Evolutionary conservation across 2,888 invertebrate genomes (phyloP), one percentile per base, ranked within the genome.

Genomic region (Agyllia agylla): DNA sequence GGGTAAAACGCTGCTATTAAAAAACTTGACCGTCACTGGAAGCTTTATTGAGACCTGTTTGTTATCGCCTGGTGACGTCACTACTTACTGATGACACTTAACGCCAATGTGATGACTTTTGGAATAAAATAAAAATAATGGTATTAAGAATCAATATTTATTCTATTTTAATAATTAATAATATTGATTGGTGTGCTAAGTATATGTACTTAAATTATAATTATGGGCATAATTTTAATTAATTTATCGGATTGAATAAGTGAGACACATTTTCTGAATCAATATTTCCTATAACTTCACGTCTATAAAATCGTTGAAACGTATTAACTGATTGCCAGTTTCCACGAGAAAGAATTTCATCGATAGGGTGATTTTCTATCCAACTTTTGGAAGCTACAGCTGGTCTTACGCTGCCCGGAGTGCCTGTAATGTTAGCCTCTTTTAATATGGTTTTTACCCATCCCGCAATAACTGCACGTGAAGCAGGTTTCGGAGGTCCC

Each of bases 31-130:
- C 38, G 79, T 79, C n/a, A 85, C 24, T 85, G 17, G 77, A 84
- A 78, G 85, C 84, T 84, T 84, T 49, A 80, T 30, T 80, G 80
- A 84, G 84, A 84, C 24, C 64, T 64, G 86, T 79, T 81, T 81
- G 86, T 86, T 86, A 82, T 86, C 82, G 86, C 82, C 82, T 86
- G 82, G 86, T 86, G 82, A 42, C 42, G 42, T 42, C 42, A 42
- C 42, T 42, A 8, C 6, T 33, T 33, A 33, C n/a, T n/a, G 33
- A 6, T 8, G 42, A 42, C 42, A 17, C n/a, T 17, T 17, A 64
- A 64, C 75, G 42, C 49, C 84, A 84, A 77, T 84, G 84, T 84
- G 84, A 33, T 17, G 24, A 30, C 4, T 24, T 70, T 8, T 64
- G 24, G 20, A 11, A 35, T 31, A 6, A 8, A 84, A 49, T n/a